Base-by-base conservation (phyloP, 1,140 invertebrate genomes). In the Penaeus japonicus region DNA sequence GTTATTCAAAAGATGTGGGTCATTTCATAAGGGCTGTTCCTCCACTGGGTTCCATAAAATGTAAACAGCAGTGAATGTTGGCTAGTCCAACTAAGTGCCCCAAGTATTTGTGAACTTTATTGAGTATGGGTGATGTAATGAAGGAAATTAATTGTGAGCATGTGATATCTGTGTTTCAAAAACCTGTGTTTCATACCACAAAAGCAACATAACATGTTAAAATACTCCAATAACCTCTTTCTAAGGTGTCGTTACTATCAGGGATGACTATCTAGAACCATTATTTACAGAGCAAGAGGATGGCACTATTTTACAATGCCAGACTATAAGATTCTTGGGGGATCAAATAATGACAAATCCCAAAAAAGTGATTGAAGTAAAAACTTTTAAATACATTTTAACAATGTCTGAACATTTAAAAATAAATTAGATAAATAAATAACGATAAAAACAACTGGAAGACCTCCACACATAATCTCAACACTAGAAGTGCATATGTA, bases 181-280 rank as follows among this genome's bases (percentile, higher is more conserved):
- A 79, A 30, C 55, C 32, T 85, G 84, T 85, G 84, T 85, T 85
- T 85, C 84, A 78, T 85, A 79, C 84, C 84, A 85, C 84, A 85
- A 85, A 85, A 85, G 55, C 84, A 39, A 85, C 55, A 79, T 57
- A 55, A 78, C 27, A 78, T 78, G 84, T 32, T 85, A 85, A 85
- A 85, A 85, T 85, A 85, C 79, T 79, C 35, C 30, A 55, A n/a
- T 85, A 55, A 10, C 54, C 47, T 85, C 55, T 62, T 59, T 78
- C 75, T 85, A 85, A 22, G 30, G 32, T 85, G 24, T 18, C 39
- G 20, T 85, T 55, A 32, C 77, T 78, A 85, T 32, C 17, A 62
- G 30, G 30, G 32, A 82, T 35, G 32, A 82, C 47, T 47, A 82
- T 59, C 22, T 59, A 32, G 20, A 27, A 77, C 35, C 20, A 27